Conservation (phyloP, 2,113 vertebrate species). For the Anolis sagrei region DNA sequence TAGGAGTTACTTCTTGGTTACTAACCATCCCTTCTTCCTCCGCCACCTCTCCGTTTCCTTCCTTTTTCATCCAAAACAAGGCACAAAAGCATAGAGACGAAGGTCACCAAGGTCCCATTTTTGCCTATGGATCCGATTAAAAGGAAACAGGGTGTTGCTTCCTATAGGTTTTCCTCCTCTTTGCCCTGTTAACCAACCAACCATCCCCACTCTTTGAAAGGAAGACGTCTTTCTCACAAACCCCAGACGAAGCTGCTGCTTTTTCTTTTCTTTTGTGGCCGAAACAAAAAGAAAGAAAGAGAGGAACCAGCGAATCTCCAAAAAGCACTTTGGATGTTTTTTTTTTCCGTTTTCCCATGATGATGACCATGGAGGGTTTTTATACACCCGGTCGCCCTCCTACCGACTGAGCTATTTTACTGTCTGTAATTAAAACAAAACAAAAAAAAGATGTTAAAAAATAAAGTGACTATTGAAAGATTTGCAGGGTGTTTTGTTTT, state of each 20-base stretch:
- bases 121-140: too few species aligned
- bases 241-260: neutral
- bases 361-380: conserved; percentile 33
- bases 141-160: neutral
- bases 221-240: neutral
- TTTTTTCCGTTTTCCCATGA: conserved; percentile 11
- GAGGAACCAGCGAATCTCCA: conserved; percentile 10
- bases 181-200: too few species aligned
- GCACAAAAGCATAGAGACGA: too few species aligned
- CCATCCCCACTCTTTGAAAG: neutral
- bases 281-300: conserved; percentile 9
- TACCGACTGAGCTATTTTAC: conserved; percentile 67
- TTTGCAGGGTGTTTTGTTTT: neutral
- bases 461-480: conserved; percentile 78
- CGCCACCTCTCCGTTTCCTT: neutral
- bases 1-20: neutral
- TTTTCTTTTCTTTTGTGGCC: neutral
- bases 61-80: too few species aligned
- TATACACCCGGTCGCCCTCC: conserved; percentile 29
- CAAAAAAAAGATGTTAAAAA: conserved; percentile 73
- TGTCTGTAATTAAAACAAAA: conserved; percentile 77
- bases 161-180: too few species aligned
- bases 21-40: neutral
- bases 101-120: too few species aligned
- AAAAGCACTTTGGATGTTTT: conserved; percentile 22